Conservation (phyloP, 2,113 vertebrate species). For the Notechis scutatus region DNA sequence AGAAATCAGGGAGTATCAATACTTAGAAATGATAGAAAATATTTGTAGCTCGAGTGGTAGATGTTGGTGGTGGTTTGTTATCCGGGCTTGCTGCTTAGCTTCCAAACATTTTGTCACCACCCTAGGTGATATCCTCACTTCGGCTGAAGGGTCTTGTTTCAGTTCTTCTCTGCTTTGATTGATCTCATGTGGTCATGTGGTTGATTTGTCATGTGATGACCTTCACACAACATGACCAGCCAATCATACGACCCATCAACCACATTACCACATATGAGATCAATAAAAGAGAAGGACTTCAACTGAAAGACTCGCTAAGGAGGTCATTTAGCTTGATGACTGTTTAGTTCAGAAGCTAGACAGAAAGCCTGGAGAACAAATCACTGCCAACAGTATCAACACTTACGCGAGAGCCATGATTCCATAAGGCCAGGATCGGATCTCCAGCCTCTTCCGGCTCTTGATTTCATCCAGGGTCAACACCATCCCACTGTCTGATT, state of each 20-base stretch:
- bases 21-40: slow-evolving; percentile 67
- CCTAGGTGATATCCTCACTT: not conserved
- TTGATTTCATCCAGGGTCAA: slow-evolving; percentile 82
- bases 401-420: slow-evolving; percentile 89
- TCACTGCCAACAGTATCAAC: not conserved
- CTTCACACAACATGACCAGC: not conserved
- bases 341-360: not conserved
- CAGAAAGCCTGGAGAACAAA: not conserved
- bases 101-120: not conserved
- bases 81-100: not conserved
- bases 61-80: not conserved
- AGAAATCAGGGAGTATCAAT: not conserved
- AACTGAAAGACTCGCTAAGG: not conserved
- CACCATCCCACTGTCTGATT: slow-evolving; percentile 87
- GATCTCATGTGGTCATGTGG: not conserved
- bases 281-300: not conserved
- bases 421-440: slow-evolving; percentile 80
- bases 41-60: not conserved
- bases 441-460: slow-evolving; percentile 79
- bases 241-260: not conserved
- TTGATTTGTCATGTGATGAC: not conserved
- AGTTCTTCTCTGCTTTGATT: not conserved
- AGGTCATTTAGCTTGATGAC: not conserved
- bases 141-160: not conserved
- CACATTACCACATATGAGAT: not conserved